Percentiles rank a stretch among this genome's conserved stretches.
phyloP scores from a whole-genome alignment of 2,113 vertebrate species.

The Lonchura striata region DNA sequence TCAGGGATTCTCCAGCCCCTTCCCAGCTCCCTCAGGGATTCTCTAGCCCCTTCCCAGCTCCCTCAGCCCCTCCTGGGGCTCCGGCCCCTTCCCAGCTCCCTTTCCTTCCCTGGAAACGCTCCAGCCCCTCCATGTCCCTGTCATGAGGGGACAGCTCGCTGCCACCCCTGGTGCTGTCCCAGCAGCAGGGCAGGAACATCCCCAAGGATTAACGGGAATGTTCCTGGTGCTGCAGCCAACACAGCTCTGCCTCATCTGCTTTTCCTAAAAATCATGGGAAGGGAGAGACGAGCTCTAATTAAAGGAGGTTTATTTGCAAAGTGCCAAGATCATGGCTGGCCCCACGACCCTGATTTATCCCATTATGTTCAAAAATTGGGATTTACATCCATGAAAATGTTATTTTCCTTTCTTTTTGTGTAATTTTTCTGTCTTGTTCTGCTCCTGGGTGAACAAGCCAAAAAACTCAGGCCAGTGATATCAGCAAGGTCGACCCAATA shows the following conservation, averaged over 20 bases:
- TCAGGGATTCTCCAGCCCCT: background rate
- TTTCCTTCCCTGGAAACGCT: fast-evolving
- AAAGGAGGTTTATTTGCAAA: background rate
- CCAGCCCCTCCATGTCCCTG: background rate
- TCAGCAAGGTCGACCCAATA: background rate
- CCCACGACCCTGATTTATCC: background rate
- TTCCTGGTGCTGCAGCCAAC: background rate
- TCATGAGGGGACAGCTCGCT: fast-evolving
- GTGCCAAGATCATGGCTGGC: background rate
- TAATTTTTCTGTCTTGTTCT: background rate
- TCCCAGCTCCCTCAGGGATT: fast-evolving
- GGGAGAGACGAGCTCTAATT: background rate
- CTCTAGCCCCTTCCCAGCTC: background rate
- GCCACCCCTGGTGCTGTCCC: fast-evolving
- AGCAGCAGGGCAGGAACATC: background rate
- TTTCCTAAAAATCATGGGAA: background rate
- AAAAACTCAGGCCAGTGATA: background rate
- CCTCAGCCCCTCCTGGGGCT: background rate
- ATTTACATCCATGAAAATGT: background rate
- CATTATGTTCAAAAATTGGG: fast-evolving
- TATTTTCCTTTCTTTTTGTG: background rate
- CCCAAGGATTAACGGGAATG: fast-evolving
- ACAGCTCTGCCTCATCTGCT: background rate
- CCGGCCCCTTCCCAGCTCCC: background rate
- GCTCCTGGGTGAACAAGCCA: background rate